Percentiles rank a stretch among this genome's conserved stretches.
Conservation (phyloP, 2,797 vertebrate genomes). For the Simalia tracyae region DNA sequence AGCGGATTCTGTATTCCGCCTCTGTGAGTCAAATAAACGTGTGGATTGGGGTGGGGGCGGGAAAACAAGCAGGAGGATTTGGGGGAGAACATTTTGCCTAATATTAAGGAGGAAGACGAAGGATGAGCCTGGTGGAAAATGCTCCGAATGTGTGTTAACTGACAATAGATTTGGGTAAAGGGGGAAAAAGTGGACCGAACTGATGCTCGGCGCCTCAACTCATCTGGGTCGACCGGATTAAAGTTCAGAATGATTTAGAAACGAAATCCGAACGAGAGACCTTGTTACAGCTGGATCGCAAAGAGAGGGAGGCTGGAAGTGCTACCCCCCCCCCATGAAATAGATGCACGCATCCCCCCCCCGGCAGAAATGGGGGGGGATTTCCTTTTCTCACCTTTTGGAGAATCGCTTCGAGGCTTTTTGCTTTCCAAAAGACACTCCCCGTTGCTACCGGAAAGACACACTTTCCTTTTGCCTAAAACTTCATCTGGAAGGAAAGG, state of each 20-base stretch:
- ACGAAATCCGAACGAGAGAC: slow-evolving; percentile 57
- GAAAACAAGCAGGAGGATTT: neutral
- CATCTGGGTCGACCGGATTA: neutral
- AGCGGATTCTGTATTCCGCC: slow-evolving; percentile 2
- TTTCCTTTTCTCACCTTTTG: slow-evolving; percentile 84
- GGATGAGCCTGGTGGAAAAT: neutral
- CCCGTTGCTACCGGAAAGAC: slow-evolving; percentile 88
- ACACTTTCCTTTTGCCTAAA: slow-evolving; percentile 93
- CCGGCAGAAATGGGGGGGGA: slow-evolving; percentile 29
- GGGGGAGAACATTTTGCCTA: neutral
- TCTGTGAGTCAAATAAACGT: neutral
- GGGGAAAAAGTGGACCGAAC: neutral
- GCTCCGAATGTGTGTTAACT: neutral
- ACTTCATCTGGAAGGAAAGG: slow-evolving; percentile 82
- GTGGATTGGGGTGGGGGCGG: neutral
- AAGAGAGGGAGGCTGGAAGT: neutral
- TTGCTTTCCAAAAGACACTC: slow-evolving; percentile 94
- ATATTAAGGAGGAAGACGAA: neutral
- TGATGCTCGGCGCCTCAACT: slow-evolving; percentile 19
- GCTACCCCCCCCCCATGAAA: neutral
- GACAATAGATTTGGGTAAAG: neutral
- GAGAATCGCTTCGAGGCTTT: slow-evolving; percentile 91
- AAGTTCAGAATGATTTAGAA: slow-evolving; percentile 24
- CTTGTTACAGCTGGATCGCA: neutral
- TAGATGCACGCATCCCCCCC: neutral